Evolutionary conservation across 2,113 vertebrate genomes (phyloP).

Genomic region (Serinus canaria): DNA sequence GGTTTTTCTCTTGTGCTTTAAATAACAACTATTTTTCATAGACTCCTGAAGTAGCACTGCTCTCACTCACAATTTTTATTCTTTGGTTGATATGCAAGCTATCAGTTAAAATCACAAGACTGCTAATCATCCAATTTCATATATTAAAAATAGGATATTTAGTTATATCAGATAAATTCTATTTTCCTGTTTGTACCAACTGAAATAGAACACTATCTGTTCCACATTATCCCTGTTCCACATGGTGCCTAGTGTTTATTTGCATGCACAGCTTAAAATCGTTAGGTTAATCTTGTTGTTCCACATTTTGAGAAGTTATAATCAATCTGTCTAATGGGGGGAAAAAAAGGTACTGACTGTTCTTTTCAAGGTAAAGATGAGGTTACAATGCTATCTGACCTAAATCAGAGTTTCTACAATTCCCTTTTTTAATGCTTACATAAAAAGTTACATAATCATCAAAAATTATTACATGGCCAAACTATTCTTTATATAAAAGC

Average conservation of each 20-base stretch:
- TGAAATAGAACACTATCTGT: neutral
- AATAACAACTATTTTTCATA: neutral
- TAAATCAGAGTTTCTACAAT: neutral
- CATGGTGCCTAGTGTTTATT: neutral
- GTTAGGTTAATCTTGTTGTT: neutral
- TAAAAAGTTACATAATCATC: neutral
- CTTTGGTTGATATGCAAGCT: neutral
- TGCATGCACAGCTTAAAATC: neutral
- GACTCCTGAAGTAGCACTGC: neutral
- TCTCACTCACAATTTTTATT: neutral
- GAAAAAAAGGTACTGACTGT: neutral
- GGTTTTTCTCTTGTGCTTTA: neutral
- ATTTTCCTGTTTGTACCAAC: neutral
- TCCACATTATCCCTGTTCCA: neutral
- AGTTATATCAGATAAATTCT: neutral
- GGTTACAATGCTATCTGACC: neutral
- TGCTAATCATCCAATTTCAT: neutral
- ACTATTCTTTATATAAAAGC: neutral
- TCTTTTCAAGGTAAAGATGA: neutral
- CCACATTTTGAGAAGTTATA: neutral
- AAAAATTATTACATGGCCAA: neutral
- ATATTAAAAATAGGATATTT: neutral
- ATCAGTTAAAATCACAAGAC: neutral
- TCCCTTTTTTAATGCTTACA: neutral
- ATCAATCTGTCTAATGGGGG: neutral